phyloP scores from a whole-genome alignment of 2,113 vertebrate genomes.

The Accipiter cooperii region DNA sequence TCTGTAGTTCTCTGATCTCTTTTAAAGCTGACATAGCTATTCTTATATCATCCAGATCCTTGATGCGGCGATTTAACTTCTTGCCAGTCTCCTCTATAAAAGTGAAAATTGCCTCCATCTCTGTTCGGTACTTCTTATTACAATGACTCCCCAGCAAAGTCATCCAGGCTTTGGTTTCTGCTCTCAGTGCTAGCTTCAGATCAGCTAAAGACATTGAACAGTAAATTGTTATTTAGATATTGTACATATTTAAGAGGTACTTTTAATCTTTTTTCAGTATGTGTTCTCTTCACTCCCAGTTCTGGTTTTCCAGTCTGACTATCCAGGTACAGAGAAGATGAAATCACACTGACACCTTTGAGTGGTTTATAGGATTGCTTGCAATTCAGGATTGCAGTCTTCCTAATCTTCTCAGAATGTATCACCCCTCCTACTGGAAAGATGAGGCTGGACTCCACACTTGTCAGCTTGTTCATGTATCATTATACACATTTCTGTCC shows the following conservation, averaged over 20 bases:
- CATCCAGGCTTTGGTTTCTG: constrained; percentile 91
- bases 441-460: neutral
- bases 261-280: neutral
- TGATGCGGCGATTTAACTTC: constrained; percentile 85
- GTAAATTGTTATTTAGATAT: neutral
- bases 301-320: neutral
- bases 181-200: constrained; percentile 83
- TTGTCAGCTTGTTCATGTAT: neutral
- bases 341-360: neutral
- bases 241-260: neutral
- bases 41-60: constrained; percentile 92
- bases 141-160: constrained; percentile 81
- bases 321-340: neutral
- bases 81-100: constrained; percentile 88
- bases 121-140: constrained; percentile 83
- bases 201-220: constrained; percentile 71
- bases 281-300: neutral
- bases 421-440: neutral
- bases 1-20: constrained; percentile 87
- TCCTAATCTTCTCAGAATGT: neutral
- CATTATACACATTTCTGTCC: neutral
- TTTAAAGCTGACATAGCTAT: constrained; percentile 87
- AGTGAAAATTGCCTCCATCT: constrained; percentile 88
- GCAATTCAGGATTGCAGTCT: neutral
- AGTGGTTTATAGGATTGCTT: neutral